Percentiles rank a stretch among this genome's conserved stretches.
Conservation (phyloP, 2,888 invertebrate species). For the Pollenia griseotomentosa region DNA sequence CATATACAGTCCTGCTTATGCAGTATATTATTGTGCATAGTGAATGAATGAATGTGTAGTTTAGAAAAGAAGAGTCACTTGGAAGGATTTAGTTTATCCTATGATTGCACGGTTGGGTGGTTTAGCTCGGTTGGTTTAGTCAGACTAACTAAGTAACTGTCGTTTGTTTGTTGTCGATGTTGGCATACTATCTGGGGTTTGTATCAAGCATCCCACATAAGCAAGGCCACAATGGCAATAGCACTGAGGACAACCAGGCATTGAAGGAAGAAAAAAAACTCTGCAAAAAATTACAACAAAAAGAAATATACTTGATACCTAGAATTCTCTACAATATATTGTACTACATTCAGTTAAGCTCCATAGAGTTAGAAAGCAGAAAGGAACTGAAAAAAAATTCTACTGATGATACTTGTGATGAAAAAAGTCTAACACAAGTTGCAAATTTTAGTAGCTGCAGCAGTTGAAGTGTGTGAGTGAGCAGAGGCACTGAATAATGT, state of each 20-base stretch:
- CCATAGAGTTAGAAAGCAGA: slow-evolving; percentile 55
- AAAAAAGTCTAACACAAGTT: slow-evolving; percentile 7
- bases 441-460: not conserved
- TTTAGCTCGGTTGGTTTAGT: slow-evolving; percentile 74
- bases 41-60: not conserved
- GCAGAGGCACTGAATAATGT: slow-evolving; percentile 57
- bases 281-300: slow-evolving; percentile 15
- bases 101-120: slow-evolving; percentile 74
- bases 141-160: slow-evolving; percentile 72
- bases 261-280: slow-evolving; percentile 25
- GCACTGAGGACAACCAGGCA: slow-evolving; percentile 72
- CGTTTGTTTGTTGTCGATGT: slow-evolving; percentile 70
- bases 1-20: slow-evolving; percentile 22
- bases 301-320: slow-evolving; percentile 59
- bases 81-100: slow-evolving; percentile 74
- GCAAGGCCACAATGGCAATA: slow-evolving; percentile 76
- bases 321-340: slow-evolving; percentile 49
- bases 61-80: slow-evolving; percentile 67
- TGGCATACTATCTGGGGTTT: slow-evolving; percentile 73
- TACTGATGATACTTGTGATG: slow-evolving; percentile 64
- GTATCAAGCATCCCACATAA: slow-evolving; percentile 76
- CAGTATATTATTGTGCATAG: slow-evolving; percentile 33
- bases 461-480: slow-evolving; percentile 3
- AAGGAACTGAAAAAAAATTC: slow-evolving; percentile 32
- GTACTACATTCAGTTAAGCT: slow-evolving; percentile 57